Evolutionary conservation across 2,888 invertebrate species (phyloP).

Genomic region (Lycaena phlaeas): DNA sequence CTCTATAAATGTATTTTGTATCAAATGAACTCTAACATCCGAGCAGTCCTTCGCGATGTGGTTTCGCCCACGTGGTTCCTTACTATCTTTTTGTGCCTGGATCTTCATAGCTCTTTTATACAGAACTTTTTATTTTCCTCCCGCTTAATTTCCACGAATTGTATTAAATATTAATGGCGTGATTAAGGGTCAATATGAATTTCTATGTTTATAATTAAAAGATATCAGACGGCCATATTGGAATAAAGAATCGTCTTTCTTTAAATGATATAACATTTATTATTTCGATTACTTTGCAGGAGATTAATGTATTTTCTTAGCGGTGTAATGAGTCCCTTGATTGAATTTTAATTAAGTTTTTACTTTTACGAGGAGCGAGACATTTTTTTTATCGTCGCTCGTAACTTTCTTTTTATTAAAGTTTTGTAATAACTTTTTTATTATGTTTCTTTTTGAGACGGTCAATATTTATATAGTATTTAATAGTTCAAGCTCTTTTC

Average conservation of each 20-base stretch:
- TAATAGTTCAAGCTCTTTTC: too few species aligned
- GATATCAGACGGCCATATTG: not conserved
- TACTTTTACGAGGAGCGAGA: slow-evolving; percentile 18
- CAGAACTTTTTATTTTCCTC: too few species aligned
- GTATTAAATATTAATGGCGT: too few species aligned
- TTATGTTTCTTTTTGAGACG: not conserved
- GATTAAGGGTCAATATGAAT: not conserved
- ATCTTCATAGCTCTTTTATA: slow-evolving; percentile 3
- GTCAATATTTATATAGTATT: slow-evolving; percentile 2
- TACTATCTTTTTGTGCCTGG: slow-evolving; percentile 14
- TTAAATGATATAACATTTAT: slow-evolving; percentile 10
- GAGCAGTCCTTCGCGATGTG: slow-evolving; percentile 17
- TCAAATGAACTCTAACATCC: slow-evolving; percentile 34
- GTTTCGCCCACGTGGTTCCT: slow-evolving; percentile 20
- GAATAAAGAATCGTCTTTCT: slow-evolving; percentile 3
- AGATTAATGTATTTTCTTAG: slow-evolving; percentile 20
- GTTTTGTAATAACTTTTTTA: slow-evolving; percentile 2
- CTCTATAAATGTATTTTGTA: slow-evolving; percentile 64
- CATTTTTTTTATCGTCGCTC: slow-evolving; percentile 10
- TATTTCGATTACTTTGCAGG: slow-evolving; percentile 13
- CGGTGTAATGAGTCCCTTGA: slow-evolving; percentile 28
- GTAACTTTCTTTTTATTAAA: slow-evolving; percentile 16
- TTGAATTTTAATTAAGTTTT: slow-evolving; percentile 33
- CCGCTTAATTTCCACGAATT: too few species aligned
- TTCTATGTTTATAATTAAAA: not conserved